Base-by-base conservation (phyloP, 2,888 invertebrate genomes). In the Torymus aiolomorphi region DNA sequence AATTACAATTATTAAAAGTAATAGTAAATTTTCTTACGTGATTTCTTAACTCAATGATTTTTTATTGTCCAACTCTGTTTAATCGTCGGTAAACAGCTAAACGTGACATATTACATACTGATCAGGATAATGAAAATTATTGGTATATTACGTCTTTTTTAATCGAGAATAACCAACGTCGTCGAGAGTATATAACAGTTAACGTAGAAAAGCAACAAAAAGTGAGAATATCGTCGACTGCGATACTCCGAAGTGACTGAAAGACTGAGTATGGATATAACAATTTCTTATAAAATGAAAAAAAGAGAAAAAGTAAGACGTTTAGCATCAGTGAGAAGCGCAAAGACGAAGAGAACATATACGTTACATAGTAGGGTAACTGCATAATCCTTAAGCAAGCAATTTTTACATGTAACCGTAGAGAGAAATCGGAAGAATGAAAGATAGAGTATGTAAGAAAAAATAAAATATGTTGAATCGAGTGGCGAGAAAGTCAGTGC, bases 181-280 rank as follows among this genome's bases (percentile, higher is more conserved):
- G 16, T 71, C 57, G 12, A 14, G 20, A 78, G 52, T 73, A 73
- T 42, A 42, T 67, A 59, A 80, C 69, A 70, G 67, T 75, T 76
- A 67, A 52, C 16, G 16, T 72, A 75, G 62, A 63, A 67, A 71
- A 71, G 67, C 20, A 71, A 67, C 49, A 70, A 66, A 67, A 80
- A 72, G 61, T 56, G 69, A 65, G 67, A 76, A 74, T 80, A 74
- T 77, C 69, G 66, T 75, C 16, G 49, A 70, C 54, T 61, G 52
- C 75, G 71, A 75, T 81, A 71, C 62, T 80, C 63, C 70, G 61
- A 76, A 57, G 20, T 73, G 80, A 77, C 63, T 42, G 80, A 77
- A 82, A 82, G 82, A 82, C 82, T 82, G 82, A 82, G 82, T 77
- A 82, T 71, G 74, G 62, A 80, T 82, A 71, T 70, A 70, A 69